Percentiles rank a stretch among this genome's conserved stretches.
These are phyloP conservation scores for Himantopus leucocephalus DNA, from an alignment of 2,113 vertebrate species.

Conservation along the genomic window DNA sequence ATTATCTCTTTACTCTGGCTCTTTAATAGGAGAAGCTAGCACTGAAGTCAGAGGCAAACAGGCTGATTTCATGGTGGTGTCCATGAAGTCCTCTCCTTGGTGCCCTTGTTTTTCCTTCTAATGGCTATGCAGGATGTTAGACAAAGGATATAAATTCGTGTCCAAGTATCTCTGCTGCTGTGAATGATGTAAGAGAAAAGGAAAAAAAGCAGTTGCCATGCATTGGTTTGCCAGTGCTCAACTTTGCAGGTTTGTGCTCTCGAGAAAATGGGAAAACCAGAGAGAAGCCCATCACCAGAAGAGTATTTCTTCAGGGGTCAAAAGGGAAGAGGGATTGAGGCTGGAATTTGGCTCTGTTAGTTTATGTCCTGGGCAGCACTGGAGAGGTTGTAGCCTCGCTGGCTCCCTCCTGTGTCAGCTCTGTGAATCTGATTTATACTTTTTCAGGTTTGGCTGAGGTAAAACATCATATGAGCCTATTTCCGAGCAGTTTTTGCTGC, in stretches of 20 bases:
- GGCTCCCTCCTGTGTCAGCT: slow-evolving; percentile 10
- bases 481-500: not conserved
- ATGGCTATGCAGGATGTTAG: not conserved
- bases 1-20: not conserved
- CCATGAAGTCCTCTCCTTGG: not conserved
- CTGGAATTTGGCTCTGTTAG: not conserved
- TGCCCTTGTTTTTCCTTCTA: not conserved
- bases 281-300: not conserved
- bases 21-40: not conserved
- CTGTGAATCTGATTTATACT: not conserved
- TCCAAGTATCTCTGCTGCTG: not conserved
- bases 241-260: not conserved
- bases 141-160: rapidly evolving
- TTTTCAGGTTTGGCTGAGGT: not conserved
- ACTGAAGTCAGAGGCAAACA: not conserved
- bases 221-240: not conserved
- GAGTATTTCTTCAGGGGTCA: not conserved
- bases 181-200: not conserved
- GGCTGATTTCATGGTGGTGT: not conserved
- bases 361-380: not conserved
- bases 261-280: not conserved
- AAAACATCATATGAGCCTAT: not conserved
- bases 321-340: not conserved
- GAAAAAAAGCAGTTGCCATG: no score
- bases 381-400: not conserved